A percentile compares a stretch with the other conserved stretches of the same genome.
Evolutionary conservation across 2,113 vertebrate species (phyloP).

Genomic region (Anser brachyrhynchus): DNA sequence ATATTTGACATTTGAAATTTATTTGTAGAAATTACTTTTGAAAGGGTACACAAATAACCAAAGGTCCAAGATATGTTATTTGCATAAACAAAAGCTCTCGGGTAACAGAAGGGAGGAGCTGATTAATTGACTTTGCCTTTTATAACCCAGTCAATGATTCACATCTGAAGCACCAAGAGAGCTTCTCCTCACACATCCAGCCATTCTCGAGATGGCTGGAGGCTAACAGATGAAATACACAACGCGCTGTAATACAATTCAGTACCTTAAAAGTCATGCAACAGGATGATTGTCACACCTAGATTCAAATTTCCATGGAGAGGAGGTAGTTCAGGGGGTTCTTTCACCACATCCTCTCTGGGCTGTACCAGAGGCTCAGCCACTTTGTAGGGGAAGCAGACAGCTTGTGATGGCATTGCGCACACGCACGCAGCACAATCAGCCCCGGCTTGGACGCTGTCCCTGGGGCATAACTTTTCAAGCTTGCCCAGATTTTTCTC

Average conservation of each 20-base stretch:
- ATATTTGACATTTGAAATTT: neutral
- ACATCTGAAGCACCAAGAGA: neutral
- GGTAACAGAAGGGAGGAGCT: neutral
- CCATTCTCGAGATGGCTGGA: neutral
- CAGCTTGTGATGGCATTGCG: neutral
- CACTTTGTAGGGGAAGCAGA: neutral
- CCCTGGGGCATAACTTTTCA: constrained; percentile 40
- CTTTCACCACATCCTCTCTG: neutral
- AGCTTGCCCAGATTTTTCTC: constrained; percentile 57
- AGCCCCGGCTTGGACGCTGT: neutral
- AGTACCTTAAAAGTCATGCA: neutral
- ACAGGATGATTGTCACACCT: neutral
- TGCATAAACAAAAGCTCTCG: neutral
- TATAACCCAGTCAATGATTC: neutral
- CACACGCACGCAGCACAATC: neutral
- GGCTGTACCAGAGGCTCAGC: neutral
- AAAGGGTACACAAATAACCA: constrained; percentile 14
- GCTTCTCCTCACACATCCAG: neutral
- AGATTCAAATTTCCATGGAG: neutral
- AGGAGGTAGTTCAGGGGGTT: neutral
- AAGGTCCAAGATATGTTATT: neutral
- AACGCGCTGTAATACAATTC: neutral
- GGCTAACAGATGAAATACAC: neutral
- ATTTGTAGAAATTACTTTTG: neutral
- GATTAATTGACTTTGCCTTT: neutral